Evolutionary conservation across 2,888 invertebrate genomes (phyloP), one percentile per base, ranked within the genome.

Genomic region (Drosophila neotestacea): DNA sequence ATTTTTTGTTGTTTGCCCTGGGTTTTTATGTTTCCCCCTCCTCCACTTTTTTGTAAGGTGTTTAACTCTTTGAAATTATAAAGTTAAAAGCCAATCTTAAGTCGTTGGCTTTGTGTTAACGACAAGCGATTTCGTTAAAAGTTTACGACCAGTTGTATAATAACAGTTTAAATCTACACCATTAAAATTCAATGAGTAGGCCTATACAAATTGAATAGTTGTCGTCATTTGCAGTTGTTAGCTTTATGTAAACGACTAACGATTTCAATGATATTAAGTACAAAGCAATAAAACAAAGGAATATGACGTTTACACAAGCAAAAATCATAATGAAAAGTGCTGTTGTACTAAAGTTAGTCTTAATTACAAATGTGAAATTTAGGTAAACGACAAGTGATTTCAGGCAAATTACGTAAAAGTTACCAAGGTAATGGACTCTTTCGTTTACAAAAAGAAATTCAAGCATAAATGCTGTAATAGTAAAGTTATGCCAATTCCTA

Each of bases 21-120:
- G 13, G 6, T n/a, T 39, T 27, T 27, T 42, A 22, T 42, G 22
- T 22, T 2, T 3, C 22, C 22, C 22, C 22, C 22, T 22, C 22
- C 22, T n/a, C 11, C 28, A 27, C 11, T 28, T 13, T 28, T 13
- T 30, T 47, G 13, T 5, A 1, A 10, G 32, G 10, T 34, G 34
- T 22, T 48, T 48, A 10, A 16, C 48, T 50, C 48, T 50, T 34
- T 11, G 16, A 50, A 50, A 11, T 50, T 34, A 50, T 50, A 4
- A 9, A 32, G 16, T 22, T 34, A 34, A 41, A 32, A 22, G 22
- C 13, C 50, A 38, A 52, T 36, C 51, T 65, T 42, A 36, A 30
- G 48, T 62, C 32, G 64, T 64, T 64, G 16, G 44, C 22, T 32
- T 48, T 59, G 48, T 59, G 58, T 30, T 6, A 44, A 50, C 48